phyloP scores from a whole-genome alignment of 2,113 vertebrate genomes.

The Rutilus rutilus region DNA sequence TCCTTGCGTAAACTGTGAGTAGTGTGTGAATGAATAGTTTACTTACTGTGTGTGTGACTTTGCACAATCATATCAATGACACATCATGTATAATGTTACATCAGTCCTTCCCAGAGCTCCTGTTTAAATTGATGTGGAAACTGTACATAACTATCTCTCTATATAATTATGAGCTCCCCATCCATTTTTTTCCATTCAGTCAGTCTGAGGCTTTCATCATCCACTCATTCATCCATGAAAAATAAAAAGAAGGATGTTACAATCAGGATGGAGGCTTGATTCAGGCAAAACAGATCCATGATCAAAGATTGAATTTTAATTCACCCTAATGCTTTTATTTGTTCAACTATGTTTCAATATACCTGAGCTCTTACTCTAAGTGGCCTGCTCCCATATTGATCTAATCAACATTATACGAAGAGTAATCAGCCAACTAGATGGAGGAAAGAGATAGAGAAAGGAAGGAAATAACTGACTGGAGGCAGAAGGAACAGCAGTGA shows the following conservation, averaged over 20 bases:
- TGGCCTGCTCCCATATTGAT: neutral
- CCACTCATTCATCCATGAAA: conserved; percentile 7
- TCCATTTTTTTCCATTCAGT: neutral
- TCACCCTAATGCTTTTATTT: neutral
- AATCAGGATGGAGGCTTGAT: conserved; percentile 1
- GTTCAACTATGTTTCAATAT: neutral
- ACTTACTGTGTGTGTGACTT: neutral
- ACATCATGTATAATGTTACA: neutral
- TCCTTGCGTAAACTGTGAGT: conserved; percentile 57
- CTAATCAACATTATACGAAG: neutral
- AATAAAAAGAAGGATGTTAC: neutral
- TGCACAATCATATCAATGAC: neutral
- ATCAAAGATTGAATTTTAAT: conserved; percentile 21
- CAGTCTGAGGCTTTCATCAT: conserved; percentile 31
- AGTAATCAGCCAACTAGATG: neutral
- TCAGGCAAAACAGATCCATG: conserved; percentile 14
- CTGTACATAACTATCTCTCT: neutral
- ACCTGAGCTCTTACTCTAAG: neutral
- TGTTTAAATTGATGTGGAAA: neutral
- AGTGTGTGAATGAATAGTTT: neutral
- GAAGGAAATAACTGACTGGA: neutral
- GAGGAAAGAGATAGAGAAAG: neutral
- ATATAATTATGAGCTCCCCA: neutral
- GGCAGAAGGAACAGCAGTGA: neutral
- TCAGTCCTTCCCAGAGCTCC: neutral